phyloP scores from a whole-genome alignment of 2,113 vertebrate genomes.

The Cyanoliseus patagonus region DNA sequence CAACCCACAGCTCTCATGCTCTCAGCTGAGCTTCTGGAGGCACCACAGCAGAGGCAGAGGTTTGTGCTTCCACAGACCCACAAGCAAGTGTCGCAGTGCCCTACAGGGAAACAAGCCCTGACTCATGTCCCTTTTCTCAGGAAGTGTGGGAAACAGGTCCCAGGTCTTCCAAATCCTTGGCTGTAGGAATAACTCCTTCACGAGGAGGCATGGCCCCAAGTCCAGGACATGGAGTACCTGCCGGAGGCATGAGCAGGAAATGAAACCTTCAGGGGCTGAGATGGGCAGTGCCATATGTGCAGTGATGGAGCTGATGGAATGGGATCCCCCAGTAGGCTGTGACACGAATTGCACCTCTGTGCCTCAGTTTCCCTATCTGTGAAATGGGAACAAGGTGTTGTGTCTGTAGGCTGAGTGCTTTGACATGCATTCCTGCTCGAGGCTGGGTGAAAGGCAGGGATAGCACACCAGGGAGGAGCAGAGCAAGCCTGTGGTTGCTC shows the following conservation, averaged over 20 bases:
- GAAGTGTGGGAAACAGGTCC: not conserved
- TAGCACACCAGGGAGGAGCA: not conserved
- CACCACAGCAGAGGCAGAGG: not conserved
- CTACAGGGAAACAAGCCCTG: not conserved
- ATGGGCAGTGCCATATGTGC: not conserved
- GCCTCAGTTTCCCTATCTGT: not conserved
- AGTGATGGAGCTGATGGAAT: accelerated
- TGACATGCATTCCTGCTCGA: not conserved
- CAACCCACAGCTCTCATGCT: not conserved
- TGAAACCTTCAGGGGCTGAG: not conserved
- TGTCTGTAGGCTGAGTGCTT: not conserved
- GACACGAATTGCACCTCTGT: not conserved
- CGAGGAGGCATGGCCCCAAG: accelerated
- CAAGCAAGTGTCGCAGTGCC: accelerated
- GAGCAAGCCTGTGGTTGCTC: not conserved
- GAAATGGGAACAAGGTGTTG: not conserved
- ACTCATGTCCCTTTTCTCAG: not conserved
- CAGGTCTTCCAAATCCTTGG: not conserved
- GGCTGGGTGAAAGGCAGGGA: not conserved
- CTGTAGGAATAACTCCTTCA: not conserved
- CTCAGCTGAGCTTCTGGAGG: not conserved
- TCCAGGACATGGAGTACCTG: not conserved
- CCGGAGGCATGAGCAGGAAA: not conserved
- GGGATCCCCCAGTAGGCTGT: not conserved
- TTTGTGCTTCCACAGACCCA: not conserved